Evolutionary conservation across 2,113 vertebrate species (phyloP).

Genomic region (Barbus barbus): DNA sequence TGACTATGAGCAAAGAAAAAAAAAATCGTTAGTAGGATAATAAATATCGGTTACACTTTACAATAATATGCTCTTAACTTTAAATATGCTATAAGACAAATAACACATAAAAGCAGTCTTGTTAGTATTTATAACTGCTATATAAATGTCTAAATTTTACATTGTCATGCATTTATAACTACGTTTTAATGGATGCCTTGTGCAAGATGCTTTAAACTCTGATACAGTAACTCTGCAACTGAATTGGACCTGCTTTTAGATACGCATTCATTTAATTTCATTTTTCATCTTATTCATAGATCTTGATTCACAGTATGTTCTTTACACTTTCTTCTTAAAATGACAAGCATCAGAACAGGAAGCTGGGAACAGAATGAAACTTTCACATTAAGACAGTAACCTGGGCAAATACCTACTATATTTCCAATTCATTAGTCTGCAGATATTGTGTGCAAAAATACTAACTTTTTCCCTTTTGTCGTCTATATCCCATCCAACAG

Average conservation of each 20-base stretch:
- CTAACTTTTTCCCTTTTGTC: neutral
- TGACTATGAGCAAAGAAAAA: slow-evolving; percentile 78
- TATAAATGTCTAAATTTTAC: neutral
- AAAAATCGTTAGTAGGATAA: slow-evolving; percentile 21
- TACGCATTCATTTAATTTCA: neutral
- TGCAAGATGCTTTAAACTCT: neutral
- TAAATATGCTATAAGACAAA: neutral
- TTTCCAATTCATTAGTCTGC: no score
- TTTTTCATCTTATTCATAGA: neutral
- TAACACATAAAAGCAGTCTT: neutral
- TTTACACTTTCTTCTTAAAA: neutral
- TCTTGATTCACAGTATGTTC: neutral
- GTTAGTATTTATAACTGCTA: neutral
- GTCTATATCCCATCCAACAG: neutral
- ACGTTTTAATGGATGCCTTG: neutral
- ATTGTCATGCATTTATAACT: neutral
- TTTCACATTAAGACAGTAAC: neutral
- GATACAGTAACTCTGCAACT: no score
- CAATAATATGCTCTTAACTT: neutral
- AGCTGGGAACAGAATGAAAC: neutral
- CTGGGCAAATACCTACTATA: neutral
- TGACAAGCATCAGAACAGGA: neutral
- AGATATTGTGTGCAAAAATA: neutral
- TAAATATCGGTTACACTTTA: neutral
- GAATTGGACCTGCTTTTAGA: neutral